These are phyloP conservation scores for Ichneumoninae sp. DNA, from an alignment of 2,888 invertebrate genomes.

Conservation along the genomic window DNA sequence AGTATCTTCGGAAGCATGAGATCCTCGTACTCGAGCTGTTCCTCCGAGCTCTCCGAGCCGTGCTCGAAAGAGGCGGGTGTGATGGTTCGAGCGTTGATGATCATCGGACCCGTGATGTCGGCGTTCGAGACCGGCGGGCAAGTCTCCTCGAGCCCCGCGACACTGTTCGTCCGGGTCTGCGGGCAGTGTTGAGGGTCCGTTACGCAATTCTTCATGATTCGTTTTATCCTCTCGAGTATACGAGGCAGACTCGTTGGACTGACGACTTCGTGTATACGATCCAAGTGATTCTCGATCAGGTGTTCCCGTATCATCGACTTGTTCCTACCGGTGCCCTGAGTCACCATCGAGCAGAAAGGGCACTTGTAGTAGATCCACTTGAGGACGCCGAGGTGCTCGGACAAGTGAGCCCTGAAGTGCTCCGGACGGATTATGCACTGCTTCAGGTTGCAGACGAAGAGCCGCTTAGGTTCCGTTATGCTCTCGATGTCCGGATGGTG, in stretches of 20 bases:
- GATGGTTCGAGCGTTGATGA: constrained; percentile 76
- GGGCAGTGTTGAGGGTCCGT: background rate
- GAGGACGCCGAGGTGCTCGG: constrained; percentile 72
- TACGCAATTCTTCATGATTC: background rate
- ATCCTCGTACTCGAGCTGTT: constrained; percentile 29
- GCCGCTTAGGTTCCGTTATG: constrained; percentile 59
- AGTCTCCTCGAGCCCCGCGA: background rate
- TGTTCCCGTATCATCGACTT: constrained; percentile 70
- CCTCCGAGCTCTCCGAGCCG: constrained; percentile 58
- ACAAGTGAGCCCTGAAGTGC: constrained; percentile 74
- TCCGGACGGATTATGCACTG: constrained; percentile 73
- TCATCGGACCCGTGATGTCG: constrained; percentile 71
- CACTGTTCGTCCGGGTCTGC: background rate
- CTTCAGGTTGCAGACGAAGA: constrained; percentile 70
- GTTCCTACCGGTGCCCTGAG: constrained; percentile 64
- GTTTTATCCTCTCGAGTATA: constrained; percentile 39
- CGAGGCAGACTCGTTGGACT: constrained; percentile 58
- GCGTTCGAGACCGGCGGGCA: constrained; percentile 30
- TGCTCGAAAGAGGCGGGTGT: constrained; percentile 75
- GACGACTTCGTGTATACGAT: constrained; percentile 69
- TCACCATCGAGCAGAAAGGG: constrained; percentile 73
- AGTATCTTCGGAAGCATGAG: constrained; percentile 68
- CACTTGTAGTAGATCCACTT: constrained; percentile 75
- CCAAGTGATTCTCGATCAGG: constrained; percentile 70
- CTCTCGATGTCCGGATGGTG: constrained; percentile 66